Base-by-base conservation (phyloP, 2,113 vertebrate species). In the Ochotona princeps region DNA sequence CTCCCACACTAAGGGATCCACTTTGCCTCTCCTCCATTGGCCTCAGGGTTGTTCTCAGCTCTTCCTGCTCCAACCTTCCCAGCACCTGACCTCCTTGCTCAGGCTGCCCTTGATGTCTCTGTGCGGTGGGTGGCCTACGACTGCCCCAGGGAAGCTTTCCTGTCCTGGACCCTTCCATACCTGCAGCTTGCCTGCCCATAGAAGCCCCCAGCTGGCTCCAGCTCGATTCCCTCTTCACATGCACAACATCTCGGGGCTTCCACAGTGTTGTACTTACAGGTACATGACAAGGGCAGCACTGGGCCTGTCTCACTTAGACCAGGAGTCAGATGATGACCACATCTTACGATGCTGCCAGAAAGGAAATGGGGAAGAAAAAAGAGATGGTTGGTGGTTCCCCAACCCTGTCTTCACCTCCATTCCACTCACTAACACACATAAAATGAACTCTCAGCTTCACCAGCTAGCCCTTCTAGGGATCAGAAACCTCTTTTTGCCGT, bases 11-110 rank as follows among this genome's bases (percentile, higher is more conserved):
- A 51, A 74, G n/a, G 49, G 26, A 11, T 2, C 30, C 3, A 2
- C 14, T 21, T 5, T 63, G 67, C 14, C 54, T 73, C 57, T 9
- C 9, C 32, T 8, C 7, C 32, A 2, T 3, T 7, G 57, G 35
- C 0, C 13, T 2, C 1, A 1, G 25, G 7, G 17, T n/a, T 35
- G 1, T 28, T 66, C 63, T 65, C 1, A 0, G 18, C n/a, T 47
- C 17, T 57, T 30, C n/a, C n/a, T 74, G n/a, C 32, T 83, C 44
- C 17, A 47, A 15, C 18, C 17, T 26, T 54, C 21, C 26, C 28
- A 17, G 47, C 6, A 30, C 75, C 54, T 6, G 15, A 72, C 1
- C 26, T 8, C 6, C 1, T 8, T 17, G 12, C 51, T 26, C 79
- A 60, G 26, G 44, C 14, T 70, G 69, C 30, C 14, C 18, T 54